These are phyloP conservation scores for Ecdyonurus torrentis DNA, from an alignment of 2,888 invertebrate genomes.

Conservation along the genomic window DNA sequence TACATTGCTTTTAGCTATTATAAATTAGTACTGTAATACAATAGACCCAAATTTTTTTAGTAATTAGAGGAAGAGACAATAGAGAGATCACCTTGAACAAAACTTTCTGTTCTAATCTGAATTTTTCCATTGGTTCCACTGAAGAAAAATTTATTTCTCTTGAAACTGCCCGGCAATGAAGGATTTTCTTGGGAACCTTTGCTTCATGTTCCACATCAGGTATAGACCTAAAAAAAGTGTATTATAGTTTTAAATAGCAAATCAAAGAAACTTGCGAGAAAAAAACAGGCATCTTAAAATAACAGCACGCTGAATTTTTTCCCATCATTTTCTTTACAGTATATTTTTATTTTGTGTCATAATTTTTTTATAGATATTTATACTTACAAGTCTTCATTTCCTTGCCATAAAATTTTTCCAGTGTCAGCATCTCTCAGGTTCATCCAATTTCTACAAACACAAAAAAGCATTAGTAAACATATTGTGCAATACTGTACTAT, in stretches of 20 bases:
- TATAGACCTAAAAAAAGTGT: slow-evolving; percentile 33
- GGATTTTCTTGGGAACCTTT: slow-evolving; percentile 89
- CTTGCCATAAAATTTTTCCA: slow-evolving; percentile 93
- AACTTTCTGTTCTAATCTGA: slow-evolving; percentile 75
- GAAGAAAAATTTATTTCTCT: slow-evolving; percentile 84
- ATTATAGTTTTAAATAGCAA: no score
- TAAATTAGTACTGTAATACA: no score
- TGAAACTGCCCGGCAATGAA: slow-evolving; percentile 82
- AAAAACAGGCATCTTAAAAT: slow-evolving; percentile 4
- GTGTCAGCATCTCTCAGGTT: slow-evolving; percentile 87
- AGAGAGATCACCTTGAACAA: slow-evolving; percentile 30
- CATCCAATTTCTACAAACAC: slow-evolving; percentile 73
- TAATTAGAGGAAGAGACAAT: background rate
- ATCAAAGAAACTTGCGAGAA: no score
- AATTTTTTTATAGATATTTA: background rate
- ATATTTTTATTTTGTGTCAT: slow-evolving; percentile 2
- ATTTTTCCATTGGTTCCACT: slow-evolving; percentile 85
- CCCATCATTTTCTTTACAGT: background rate
- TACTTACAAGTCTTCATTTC: slow-evolving; percentile 73
- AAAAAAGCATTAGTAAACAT: slow-evolving; percentile 9
- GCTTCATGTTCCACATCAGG: slow-evolving; percentile 88
- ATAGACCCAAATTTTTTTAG: no score
- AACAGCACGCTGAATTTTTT: background rate
- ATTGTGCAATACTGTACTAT: slow-evolving; percentile 20
- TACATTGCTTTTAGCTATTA: no score